phyloP scores from a whole-genome alignment of 2,113 vertebrate species.

The Neopipo cinnamomea region DNA sequence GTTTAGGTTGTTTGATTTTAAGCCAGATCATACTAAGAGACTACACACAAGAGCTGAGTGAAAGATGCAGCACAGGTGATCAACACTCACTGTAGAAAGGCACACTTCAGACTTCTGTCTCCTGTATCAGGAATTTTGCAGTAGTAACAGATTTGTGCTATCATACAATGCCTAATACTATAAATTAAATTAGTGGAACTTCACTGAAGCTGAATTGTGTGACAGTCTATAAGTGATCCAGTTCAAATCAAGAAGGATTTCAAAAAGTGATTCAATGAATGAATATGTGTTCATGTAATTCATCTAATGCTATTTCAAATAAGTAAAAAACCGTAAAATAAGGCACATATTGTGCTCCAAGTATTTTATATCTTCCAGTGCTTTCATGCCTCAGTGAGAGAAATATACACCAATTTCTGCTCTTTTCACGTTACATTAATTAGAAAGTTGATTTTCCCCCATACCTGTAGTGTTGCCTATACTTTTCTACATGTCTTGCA shows the following conservation, averaged over 20 bases:
- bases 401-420: neutral
- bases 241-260: neutral
- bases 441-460: neutral
- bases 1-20: neutral
- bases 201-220: neutral
- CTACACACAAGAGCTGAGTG: neutral
- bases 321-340: neutral
- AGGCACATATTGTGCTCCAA: neutral
- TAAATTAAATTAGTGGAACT: neutral
- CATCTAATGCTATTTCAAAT: neutral
- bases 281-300: accelerated
- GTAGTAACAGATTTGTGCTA: neutral
- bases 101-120: neutral
- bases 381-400: neutral
- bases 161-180: neutral
- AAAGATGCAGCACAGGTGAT: neutral
- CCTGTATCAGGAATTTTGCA: neutral
- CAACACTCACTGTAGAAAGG: neutral
- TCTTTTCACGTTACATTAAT: neutral
- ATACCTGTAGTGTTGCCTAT: neutral
- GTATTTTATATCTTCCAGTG: neutral
- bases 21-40: neutral
- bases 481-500: neutral
- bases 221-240: neutral
- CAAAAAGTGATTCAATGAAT: neutral